A percentile compares a stretch with the other conserved stretches of the same genome.
phyloP scores from a whole-genome alignment of 2,888 invertebrate genomes.

The Troides helena region DNA sequence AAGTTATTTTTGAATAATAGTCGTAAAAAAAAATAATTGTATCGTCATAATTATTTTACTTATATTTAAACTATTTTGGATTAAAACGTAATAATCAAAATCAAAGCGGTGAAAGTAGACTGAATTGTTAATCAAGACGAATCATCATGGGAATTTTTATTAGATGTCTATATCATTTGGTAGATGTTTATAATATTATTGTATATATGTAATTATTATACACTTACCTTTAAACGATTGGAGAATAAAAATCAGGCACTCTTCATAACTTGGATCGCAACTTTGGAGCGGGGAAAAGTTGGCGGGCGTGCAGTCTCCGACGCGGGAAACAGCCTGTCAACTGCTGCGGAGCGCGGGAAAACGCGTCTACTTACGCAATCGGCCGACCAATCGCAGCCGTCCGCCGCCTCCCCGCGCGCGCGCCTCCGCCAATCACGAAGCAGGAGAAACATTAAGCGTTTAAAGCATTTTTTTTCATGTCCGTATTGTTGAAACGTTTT shows the following conservation, averaged over 20 bases:
- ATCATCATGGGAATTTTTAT: too few species aligned
- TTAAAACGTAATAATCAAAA: too few species aligned
- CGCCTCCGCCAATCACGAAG: conserved; percentile 54
- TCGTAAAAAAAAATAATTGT: too few species aligned
- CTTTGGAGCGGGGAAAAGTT: conserved; percentile 32
- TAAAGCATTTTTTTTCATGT: conserved; percentile 70
- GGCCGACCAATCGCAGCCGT: conserved; percentile 55
- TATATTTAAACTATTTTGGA: too few species aligned
- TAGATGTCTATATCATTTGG: too few species aligned
- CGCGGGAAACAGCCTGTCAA: conserved; percentile 63
- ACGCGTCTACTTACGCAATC: conserved; percentile 64
- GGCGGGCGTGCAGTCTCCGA: conserved; percentile 37
- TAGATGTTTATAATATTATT: too few species aligned
- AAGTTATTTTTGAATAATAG: too few species aligned
- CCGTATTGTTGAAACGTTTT: conserved; percentile 34
- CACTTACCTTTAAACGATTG: conserved; percentile 44
- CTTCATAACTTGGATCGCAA: conserved; percentile 55
- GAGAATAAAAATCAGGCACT: conserved; percentile 42
- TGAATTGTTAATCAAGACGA: too few species aligned
- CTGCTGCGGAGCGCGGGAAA: conserved; percentile 74
- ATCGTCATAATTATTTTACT: too few species aligned
- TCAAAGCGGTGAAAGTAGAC: too few species aligned
- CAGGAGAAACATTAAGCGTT: conserved; percentile 70
- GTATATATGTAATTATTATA: not conserved
- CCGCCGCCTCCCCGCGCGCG: conserved; percentile 60